Base-by-base conservation (phyloP, 2,113 vertebrate species). In the Tyrannus savana region DNA sequence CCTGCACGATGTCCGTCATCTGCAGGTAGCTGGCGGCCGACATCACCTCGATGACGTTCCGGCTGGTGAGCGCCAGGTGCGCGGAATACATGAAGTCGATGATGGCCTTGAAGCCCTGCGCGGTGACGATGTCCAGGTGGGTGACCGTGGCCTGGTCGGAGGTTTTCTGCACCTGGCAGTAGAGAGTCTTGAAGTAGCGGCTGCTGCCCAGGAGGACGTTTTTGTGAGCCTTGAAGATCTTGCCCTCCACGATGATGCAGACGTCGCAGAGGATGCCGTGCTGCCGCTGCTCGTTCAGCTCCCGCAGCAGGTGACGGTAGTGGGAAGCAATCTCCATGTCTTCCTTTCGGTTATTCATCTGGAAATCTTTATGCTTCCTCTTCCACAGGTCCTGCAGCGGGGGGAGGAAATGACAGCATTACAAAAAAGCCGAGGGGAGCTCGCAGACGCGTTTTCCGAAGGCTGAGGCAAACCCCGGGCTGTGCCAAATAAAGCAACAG, bases 81-180 rank as follows among this genome's bases (percentile, higher is more conserved):
- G 99, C 99, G 0, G 99, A 99, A 63, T 99, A 99, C 99, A 99
- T 99, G 98, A 99, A 99, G 98, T 99, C 99, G 71, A 99, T 98
- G 96, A 99, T 99, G 75, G 99, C 99, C 97, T 99, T 99, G 95
- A 99, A 99, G 95, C 99, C 99, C 62, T 99, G 99, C 5, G 99
- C 99, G 0, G 99, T 99, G 89, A 99, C 99, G 2, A 99, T 99
- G 97, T 99, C 99, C 92, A 99, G 96, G 90, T 99, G 99, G 30
- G 99, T 99, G 97, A 99, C 98, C 0, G 99, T 99, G 89, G 99
- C 99, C 97, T 99, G 99, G 84, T 99, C 99, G 0, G 99, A 98
- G 8, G 98, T 98, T 96, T 99, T 99, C 98, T 99, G 99, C 15
- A 99, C 99, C 98, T 99, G 99, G 97, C 99, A 99, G 98, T 99